Base-by-base conservation (phyloP, 2,797 vertebrate species). In the Taeniopygia guttata region DNA sequence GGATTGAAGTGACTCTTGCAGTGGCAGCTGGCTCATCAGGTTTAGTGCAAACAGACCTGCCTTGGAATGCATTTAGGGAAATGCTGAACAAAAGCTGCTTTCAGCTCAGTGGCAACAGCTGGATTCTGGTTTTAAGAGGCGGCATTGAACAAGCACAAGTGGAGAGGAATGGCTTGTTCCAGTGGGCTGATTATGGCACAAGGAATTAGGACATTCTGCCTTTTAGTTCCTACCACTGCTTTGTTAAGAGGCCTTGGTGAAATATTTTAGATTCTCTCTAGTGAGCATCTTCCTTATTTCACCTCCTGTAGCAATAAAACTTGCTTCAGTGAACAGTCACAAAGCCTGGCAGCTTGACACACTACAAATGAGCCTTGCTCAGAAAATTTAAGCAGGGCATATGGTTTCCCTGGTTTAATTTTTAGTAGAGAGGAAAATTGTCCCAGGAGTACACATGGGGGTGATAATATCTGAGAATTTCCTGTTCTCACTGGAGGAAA, bases 91-190 rank as follows among this genome's bases (percentile, higher is more conserved):
- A 87, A 79, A 92, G 75, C 75, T 92, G 84, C 84, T 94, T 59
- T 89, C 56, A 75, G 74, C 75, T 93, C 42, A 21, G 59, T 63
- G 70, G 62, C 83, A 94, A 54, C 85, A 92, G 79, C 91, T 93
- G 93, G 91, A 90, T 88, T 78, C 91, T 72, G 69, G 25, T 45
- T 88, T 91, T 84, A 76, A 80, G 84, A 95, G 55, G 59, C 69
- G 58, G 20, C 26, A 26, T 11, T 78, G 88, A 90, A 88, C 34
- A 52, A 56, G 58, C 73, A 59, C 40, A 76, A 90, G 70, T 74
- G 69, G 73, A 76, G 56, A 76, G 79, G 84, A 94, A 66, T 46
- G 40, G 16, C 30, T 78, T 63, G 51, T 86, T 94, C 67, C 77
- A 76, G 17, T 84, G 43, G 82, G 32, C 58, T 94, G 85, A 76